Percentiles rank a stretch among this genome's conserved stretches.
These are phyloP conservation scores for Trichogramma evanescens DNA, from an alignment of 2,888 invertebrate species.

Conservation along the genomic window DNA sequence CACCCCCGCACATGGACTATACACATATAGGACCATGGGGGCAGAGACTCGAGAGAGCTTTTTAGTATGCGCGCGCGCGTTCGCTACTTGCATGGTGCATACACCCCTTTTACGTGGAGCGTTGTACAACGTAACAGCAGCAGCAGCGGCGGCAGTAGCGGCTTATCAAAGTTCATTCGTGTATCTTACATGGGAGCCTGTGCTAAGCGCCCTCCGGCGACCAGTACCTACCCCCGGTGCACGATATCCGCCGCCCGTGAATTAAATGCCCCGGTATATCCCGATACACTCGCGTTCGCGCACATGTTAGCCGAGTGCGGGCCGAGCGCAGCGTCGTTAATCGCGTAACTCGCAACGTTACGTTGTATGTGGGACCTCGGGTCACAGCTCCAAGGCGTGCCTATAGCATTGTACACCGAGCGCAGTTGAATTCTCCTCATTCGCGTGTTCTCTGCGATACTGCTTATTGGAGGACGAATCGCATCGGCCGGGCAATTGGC, in stretches of 20 bases:
- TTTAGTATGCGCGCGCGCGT: no score
- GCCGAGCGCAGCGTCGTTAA: not conserved
- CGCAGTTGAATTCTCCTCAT: not conserved
- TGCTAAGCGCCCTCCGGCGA: slow-evolving; percentile 29
- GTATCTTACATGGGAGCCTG: slow-evolving; percentile 24
- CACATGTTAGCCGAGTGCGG: not conserved
- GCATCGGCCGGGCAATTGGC: not conserved
- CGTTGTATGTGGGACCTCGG: not conserved
- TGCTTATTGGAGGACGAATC: not conserved
- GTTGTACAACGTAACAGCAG: no score
- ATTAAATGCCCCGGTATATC: not conserved
- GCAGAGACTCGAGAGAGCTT: no score
- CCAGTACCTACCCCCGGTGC: slow-evolving; percentile 21
- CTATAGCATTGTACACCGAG: not conserved
- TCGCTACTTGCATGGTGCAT: no score
- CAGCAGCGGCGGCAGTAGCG: no score
- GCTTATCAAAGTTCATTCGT: no score
- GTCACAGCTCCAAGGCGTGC: not conserved
- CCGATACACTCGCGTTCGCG: not conserved
- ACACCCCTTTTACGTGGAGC: no score
- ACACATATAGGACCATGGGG: no score
- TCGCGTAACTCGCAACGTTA: no score
- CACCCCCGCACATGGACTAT: no score
- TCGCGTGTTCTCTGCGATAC: not conserved
- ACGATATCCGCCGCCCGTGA: not conserved